phyloP scores from a whole-genome alignment of 2,113 vertebrate species.

The Vulpes lagopus region DNA sequence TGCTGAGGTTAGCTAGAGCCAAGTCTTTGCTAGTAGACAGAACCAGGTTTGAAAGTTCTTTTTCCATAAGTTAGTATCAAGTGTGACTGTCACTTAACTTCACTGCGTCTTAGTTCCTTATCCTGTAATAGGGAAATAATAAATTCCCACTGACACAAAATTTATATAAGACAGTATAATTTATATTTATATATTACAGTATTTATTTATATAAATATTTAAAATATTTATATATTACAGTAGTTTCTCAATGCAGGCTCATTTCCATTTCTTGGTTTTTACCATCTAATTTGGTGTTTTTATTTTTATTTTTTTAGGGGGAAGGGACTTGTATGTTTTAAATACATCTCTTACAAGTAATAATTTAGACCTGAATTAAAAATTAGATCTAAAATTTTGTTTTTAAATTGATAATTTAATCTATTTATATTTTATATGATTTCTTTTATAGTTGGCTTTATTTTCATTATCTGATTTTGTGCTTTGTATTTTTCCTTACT shows the following conservation, averaged over 20 bases:
- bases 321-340: neutral
- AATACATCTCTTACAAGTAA: neutral
- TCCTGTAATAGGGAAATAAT: neutral
- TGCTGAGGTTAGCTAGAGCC: neutral
- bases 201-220: too few relatives aligned
- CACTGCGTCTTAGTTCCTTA: neutral
- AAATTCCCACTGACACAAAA: neutral
- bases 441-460: neutral
- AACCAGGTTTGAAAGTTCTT: neutral
- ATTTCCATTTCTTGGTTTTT: neutral
- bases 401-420: neutral
- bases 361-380: neutral
- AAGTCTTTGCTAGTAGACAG: neutral
- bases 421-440: neutral
- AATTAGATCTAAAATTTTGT: neutral
- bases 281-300: neutral
- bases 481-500: slow-evolving; percentile 7
- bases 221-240: too few relatives aligned
- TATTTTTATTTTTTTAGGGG: neutral
- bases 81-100: neutral
- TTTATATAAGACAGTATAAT: neutral
- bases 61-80: neutral
- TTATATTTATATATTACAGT: too few relatives aligned
- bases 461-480: neutral
- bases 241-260: neutral